Evolutionary conservation across 2,797 vertebrate species (phyloP), one percentile per base, ranked within the genome.

Genomic region (Aphelocoma californica): DNA sequence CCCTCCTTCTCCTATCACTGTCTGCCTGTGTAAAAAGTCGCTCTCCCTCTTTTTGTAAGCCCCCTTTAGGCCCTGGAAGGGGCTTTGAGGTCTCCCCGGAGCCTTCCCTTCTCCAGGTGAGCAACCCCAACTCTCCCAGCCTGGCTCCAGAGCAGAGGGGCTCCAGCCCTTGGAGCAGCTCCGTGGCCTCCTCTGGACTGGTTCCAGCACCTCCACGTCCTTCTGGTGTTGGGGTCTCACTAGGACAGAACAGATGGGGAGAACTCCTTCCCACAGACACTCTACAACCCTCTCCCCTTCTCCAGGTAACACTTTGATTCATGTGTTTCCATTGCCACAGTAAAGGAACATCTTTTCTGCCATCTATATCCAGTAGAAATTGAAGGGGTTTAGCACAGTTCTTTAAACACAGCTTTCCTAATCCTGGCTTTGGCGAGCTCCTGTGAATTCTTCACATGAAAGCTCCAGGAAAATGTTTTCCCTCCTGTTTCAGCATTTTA

Each of bases 31-130:
- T n/a, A 62, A 50, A 32, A 70, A 38, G 17, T 11, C 0, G 0
- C 9, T 20, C 18, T 81, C 12, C 2, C 3, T 26, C 18, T 44
- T 74, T 69, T 9, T 38, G 10, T 36, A 56, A 50, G 17, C 6
- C 6, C 20, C 9, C 17, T 38, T 60, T 2, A 47, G 38, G 12
- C 32, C 1, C 24, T 58, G 11, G 0, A 8, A 58, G 32, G 32
- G 31, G 20, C 48, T 48, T 31, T 47, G 14, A 67, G 48, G 0
- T 44, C 36, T 50, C 17, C 44, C 57, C 7, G 14, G 36, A 77
- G 3, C 14, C 6, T 64, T 18, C 23, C 0, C 56, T 10, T 75
- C 17, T n/a, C 44, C 71, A 64, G 32, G 19, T 18, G 79, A 81
- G 0, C 36, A 56, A 3, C 8, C 14, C 44, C 72, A 83, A 44